phyloP scores from a whole-genome alignment of 1,140 invertebrate genomes.

The Odontomachus brunneus region DNA sequence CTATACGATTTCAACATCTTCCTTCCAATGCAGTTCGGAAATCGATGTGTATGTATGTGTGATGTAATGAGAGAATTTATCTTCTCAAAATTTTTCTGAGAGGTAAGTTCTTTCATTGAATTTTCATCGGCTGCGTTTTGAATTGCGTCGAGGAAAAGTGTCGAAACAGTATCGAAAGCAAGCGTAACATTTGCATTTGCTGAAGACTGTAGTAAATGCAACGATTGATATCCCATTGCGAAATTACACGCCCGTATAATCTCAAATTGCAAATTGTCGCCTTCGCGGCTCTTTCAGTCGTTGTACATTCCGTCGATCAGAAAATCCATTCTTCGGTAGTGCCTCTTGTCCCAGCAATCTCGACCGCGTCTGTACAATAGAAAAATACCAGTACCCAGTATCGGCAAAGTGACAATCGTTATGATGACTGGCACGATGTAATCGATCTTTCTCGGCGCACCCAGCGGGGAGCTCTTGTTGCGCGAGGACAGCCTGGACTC shows the following conservation, averaged over 20 bases:
- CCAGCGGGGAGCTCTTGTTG: constrained; percentile 69
- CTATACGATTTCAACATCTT: no score
- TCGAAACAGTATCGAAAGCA: no score
- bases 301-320: constrained; percentile 93
- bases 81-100: no score
- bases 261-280: not conserved
- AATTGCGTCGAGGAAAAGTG: no score
- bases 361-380: constrained; percentile 88
- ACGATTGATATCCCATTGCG: constrained; percentile 7
- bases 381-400: constrained; percentile 87
- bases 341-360: constrained; percentile 91
- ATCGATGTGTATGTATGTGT: no score
- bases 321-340: constrained; percentile 92
- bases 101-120: no score
- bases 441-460: constrained; percentile 83
- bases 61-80: no score
- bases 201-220: constrained; percentile 1
- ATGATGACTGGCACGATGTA: constrained; percentile 89
- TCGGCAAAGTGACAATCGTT: constrained; percentile 88
- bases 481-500: constrained; percentile 76
- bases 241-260: constrained; percentile 16
- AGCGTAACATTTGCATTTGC: constrained; percentile 10
- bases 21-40: no score
- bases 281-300: constrained; percentile 83
- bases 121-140: no score